phyloP scores from a whole-genome alignment of 1,140 invertebrate species.

The Listronotus oregonensis region DNA sequence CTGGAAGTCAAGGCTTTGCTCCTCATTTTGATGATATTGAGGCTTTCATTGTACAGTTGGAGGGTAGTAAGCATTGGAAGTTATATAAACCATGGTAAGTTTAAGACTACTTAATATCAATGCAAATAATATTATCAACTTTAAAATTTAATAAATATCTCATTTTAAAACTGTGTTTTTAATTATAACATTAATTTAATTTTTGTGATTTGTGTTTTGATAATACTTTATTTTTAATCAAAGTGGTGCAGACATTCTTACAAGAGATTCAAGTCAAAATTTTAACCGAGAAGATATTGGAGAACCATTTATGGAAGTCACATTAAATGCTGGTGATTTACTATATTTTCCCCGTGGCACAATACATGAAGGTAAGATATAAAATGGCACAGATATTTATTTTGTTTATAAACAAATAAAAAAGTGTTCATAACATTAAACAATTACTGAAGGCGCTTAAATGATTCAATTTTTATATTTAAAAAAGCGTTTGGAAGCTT shows the following conservation, averaged over 20 bases:
- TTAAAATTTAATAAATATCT: no score
- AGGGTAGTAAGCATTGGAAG: constrained; percentile 94
- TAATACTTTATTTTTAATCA: not conserved
- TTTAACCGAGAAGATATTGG: constrained; percentile 79
- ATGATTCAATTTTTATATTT: no score
- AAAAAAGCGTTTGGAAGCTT: no score
- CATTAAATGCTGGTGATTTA: constrained; percentile 85
- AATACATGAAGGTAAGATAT: constrained; percentile 84
- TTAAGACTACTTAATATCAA: no score
- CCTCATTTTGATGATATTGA: constrained; percentile 99
- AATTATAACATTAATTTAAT: not conserved
- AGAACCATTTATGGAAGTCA: constrained; percentile 79
- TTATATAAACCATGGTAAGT: constrained; percentile 77
- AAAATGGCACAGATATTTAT: no score
- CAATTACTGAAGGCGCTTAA: no score
- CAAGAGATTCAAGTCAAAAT: constrained; percentile 83
- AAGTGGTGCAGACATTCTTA: constrained; percentile 65
- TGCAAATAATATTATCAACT: no score
- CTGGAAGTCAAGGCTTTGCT: constrained; percentile 94
- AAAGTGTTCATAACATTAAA: no score
- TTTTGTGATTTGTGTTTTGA: not conserved
- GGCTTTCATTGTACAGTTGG: constrained; percentile 95
- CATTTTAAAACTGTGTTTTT: no score
- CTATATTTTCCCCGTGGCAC: constrained; percentile 91
- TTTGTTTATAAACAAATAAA: no score